phyloP scores from a whole-genome alignment of 2,113 vertebrate species.

The Perca schrenkii region DNA sequence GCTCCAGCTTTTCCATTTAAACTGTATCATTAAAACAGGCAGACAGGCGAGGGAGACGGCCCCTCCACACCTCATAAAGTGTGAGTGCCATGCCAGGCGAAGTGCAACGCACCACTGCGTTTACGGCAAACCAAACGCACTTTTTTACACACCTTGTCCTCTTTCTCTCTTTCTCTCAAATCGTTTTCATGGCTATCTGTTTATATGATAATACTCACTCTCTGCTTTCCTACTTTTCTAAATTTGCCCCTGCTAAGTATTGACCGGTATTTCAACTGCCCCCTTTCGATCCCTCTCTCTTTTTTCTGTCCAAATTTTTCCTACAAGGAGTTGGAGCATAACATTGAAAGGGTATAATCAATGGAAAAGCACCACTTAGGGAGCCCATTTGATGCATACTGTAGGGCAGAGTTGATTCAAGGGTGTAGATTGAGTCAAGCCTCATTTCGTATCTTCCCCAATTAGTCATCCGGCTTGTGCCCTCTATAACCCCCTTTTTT shows the following conservation, averaged over 20 bases:
- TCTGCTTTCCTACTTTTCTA: conserved; percentile 68
- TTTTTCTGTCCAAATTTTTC: conserved; percentile 73
- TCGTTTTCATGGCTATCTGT: conserved; percentile 73
- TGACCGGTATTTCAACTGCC: conserved; percentile 76
- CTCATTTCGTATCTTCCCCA: conserved; percentile 81
- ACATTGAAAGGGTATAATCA: conserved; percentile 82
- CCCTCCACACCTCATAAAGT: conserved; percentile 84
- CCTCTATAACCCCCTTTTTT: conserved; percentile 76
- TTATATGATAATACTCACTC: conserved; percentile 76
- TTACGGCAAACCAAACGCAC: conserved; percentile 71
- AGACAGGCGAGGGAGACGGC: conserved; percentile 73
- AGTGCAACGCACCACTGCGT: conserved; percentile 73
- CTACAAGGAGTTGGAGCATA: conserved; percentile 76
- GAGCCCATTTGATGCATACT: conserved; percentile 80
- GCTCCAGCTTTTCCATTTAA: conserved; percentile 81
- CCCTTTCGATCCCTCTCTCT: conserved; percentile 42
- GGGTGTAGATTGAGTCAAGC: conserved; percentile 82
- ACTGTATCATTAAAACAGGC: conserved; percentile 82
- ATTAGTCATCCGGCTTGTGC: conserved; percentile 81
- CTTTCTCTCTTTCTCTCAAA: conserved; percentile 58
- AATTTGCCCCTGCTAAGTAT: conserved; percentile 72
- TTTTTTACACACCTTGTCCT: conserved; percentile 77
- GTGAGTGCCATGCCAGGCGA: conserved; percentile 76
- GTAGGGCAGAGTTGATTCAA: conserved; percentile 82
- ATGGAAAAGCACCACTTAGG: conserved; percentile 81